Evolutionary conservation across 2,113 vertebrate species (phyloP).

Genomic region (Labrus mixtus): DNA sequence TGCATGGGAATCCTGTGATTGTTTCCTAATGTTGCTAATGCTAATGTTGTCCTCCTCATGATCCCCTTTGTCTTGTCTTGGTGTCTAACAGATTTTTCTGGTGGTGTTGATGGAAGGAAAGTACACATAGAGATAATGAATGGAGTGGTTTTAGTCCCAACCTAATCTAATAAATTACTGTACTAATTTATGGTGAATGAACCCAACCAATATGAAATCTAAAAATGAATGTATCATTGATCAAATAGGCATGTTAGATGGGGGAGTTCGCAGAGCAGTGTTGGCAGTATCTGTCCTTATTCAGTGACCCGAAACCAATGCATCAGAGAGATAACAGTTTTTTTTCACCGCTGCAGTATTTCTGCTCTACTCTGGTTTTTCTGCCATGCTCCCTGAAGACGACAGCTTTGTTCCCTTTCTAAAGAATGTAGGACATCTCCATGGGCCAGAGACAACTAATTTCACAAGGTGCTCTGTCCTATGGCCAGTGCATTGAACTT

Average conservation of each 20-base stretch:
- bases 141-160: not conserved
- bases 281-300: conserved; percentile 32
- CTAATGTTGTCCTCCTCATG: conserved; percentile 28
- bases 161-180: not conserved
- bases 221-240: not conserved
- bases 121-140: not conserved
- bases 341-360: conserved; percentile 49
- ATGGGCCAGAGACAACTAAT: conserved; percentile 35
- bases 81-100: conserved; percentile 9
- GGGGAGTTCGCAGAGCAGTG: conserved; percentile 13
- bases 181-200: not conserved
- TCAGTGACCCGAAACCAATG: conserved; percentile 56
- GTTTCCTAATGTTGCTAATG: conserved; percentile 33
- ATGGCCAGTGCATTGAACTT: conserved; percentile 25
- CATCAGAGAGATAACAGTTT: conserved; percentile 41
- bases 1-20: conserved; percentile 60
- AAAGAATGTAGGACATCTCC: conserved; percentile 66
- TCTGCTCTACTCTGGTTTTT: conserved; percentile 53
- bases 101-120: not conserved
- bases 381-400: conserved; percentile 58
- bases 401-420: conserved; percentile 44
- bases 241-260: conserved; percentile 9
- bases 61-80: conserved; percentile 35
- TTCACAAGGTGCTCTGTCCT: conserved; percentile 36
- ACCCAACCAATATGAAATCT: not conserved